Evolutionary conservation across 2,888 invertebrate species (phyloP), one percentile per base, ranked within the genome.

Genomic region (Drosophila conformis): DNA sequence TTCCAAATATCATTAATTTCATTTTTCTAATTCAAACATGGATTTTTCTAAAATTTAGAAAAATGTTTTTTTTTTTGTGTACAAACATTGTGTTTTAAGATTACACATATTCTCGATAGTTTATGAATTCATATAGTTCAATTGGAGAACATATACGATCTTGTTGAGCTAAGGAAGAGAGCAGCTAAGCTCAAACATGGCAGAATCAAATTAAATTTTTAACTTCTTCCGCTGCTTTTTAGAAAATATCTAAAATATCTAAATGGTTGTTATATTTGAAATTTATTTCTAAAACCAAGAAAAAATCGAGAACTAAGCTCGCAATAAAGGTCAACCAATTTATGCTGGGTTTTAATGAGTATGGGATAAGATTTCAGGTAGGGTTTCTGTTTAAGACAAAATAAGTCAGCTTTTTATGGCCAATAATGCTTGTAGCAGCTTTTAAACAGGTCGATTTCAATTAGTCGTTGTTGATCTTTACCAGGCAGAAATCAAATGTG

Each of bases 401-500:
- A 21, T 40, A 40, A 40, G 11, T 21, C n/a, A 11, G 21, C 2
- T 21, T 21, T 40, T 40, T 21, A 38, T 8, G n/a, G n/a, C 38
- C 38, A 38, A 38, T 38, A 18, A 3, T 38, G 11, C 40, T 21
- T n/a, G 40, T 2, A 11, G 40, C n/a, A n/a, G 5, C n/a, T 40
- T 21, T 42, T 1, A 11, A 42, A 5, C 42, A 21, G 11, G 21
- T 6, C 21, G 42, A 21, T 13, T 13, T 11, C 1, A 42, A 42
- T 42, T 42, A 42, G 21, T 42, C 21, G 40, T 42, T 21, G 21
- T 21, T 35, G 48, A 33, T 54, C 27, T 27, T n/a, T 48, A 33
- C 27, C n/a, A 64, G 36, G 46, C n/a, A 66, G 49, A 62, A 66
- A 66, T 73, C 49, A 53, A 11, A 54, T 1, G 5, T 21, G 46